phyloP scores from a whole-genome alignment of 2,113 vertebrate species.

The Erythrolamprus reginae region DNA sequence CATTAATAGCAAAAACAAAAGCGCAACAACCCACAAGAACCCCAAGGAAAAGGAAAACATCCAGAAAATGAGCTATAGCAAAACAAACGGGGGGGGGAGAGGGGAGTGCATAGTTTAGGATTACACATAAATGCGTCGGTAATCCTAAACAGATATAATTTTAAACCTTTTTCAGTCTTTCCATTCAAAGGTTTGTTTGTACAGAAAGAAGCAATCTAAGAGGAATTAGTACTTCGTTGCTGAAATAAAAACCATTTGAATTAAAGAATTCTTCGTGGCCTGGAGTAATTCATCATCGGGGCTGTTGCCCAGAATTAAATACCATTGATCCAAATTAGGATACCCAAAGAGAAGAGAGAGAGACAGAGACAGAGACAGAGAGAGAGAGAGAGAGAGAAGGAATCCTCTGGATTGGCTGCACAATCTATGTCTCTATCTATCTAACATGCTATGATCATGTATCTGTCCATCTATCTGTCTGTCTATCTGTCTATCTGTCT shows the following conservation, averaged over 20 bases:
- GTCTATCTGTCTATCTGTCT: no score
- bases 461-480: no score
- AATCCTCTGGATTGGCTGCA: no score
- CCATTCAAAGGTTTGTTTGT: neutral
- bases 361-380: no score
- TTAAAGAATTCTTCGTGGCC: neutral
- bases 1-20: neutral
- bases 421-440: no score
- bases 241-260: neutral
- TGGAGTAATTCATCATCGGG: neutral
- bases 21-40: neutral
- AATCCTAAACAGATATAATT: neutral
- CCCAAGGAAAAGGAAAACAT: neutral
- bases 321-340: neutral
- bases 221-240: neutral
- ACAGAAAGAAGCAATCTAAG: neutral
- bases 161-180: neutral
- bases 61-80: neutral
- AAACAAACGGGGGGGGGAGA: fast-evolving
- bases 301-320: neutral
- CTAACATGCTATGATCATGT: no score
- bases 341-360: no score
- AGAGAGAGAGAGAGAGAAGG: no score
- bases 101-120: neutral
- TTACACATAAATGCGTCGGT: neutral